phyloP scores from a whole-genome alignment of 2,113 vertebrate species.

The Pionites leucogaster region DNA sequence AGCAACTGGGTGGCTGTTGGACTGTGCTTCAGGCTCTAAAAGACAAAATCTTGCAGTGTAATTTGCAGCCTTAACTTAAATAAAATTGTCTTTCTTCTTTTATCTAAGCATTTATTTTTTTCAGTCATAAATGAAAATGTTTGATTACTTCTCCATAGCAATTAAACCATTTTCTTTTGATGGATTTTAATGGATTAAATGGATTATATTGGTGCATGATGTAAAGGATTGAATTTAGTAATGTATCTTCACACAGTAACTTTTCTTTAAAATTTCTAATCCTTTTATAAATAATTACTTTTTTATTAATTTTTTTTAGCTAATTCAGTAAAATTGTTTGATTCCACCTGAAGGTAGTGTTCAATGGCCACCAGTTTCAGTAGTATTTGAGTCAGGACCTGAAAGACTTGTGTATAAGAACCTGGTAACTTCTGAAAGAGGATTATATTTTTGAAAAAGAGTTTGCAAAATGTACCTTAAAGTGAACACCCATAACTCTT shows the following conservation, averaged over 20 bases:
- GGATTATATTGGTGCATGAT: not conserved
- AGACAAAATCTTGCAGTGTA: not conserved
- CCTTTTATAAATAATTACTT: not conserved
- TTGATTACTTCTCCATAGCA: not conserved
- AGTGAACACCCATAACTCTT: not conserved
- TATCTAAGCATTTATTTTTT: not conserved
- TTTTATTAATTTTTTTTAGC: not conserved
- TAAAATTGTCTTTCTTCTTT: not conserved
- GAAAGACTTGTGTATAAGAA: not conserved
- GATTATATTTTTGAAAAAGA: not conserved
- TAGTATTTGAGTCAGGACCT: not conserved
- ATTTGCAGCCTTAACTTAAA: not conserved
- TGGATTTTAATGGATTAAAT: not conserved
- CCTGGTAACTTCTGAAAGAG: not conserved
- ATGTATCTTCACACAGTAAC: not conserved
- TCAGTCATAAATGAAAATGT: not conserved
- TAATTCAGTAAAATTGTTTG: not conserved
- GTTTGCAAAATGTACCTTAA: not conserved
- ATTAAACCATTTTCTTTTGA: not conserved
- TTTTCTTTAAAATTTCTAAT: not conserved
- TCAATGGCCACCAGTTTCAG: not conserved
- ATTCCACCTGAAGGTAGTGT: not conserved
- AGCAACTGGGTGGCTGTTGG: not conserved
- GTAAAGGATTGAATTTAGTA: not conserved
- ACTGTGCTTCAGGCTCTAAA: not conserved